phyloP scores from a whole-genome alignment of 2,888 invertebrate species.

The Acronicta alni region DNA sequence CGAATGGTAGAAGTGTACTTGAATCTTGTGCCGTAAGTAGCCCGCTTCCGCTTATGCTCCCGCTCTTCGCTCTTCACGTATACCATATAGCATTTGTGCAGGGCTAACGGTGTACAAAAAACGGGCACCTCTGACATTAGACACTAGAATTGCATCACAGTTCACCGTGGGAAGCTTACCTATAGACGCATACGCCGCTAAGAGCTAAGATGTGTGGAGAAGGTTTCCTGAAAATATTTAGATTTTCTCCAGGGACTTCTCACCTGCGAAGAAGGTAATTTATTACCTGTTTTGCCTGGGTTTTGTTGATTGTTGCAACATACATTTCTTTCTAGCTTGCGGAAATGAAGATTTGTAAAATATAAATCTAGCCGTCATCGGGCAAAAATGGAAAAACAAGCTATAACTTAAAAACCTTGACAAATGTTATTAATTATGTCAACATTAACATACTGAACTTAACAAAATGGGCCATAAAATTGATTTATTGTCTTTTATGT shows the following conservation, averaged over 20 bases:
- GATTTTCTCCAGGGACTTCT: too few relatives aligned
- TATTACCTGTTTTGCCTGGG: too few relatives aligned
- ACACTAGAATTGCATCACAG: slow-evolving; percentile 86
- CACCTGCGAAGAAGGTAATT: too few relatives aligned
- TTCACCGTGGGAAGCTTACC: slow-evolving; percentile 84
- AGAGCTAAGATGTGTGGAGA: slow-evolving; percentile 58
- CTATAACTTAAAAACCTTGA: not conserved
- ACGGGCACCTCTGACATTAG: slow-evolving; percentile 87
- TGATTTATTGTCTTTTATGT: slow-evolving; percentile 16
- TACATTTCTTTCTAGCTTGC: too few relatives aligned
- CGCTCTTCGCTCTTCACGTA: slow-evolving; percentile 42
- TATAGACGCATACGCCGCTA: slow-evolving; percentile 70
- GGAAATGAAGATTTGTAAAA: too few relatives aligned
- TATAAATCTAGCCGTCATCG: too few relatives aligned
- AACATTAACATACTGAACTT: slow-evolving; percentile 28
- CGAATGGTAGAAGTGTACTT: not conserved
- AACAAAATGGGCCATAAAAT: slow-evolving; percentile 13
- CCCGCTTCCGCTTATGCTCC: slow-evolving; percentile 16
- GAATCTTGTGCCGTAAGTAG: not conserved
- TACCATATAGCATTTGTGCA: slow-evolving; percentile 63
- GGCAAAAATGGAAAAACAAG: not conserved
- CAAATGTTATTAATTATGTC: slow-evolving; percentile 7
- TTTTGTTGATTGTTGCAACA: not conserved
- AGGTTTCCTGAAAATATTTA: slow-evolving; percentile 47
- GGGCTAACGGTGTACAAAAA: slow-evolving; percentile 86